phyloP scores from a whole-genome alignment of 2,888 invertebrate species.

The Orthonevra nobilis region DNA sequence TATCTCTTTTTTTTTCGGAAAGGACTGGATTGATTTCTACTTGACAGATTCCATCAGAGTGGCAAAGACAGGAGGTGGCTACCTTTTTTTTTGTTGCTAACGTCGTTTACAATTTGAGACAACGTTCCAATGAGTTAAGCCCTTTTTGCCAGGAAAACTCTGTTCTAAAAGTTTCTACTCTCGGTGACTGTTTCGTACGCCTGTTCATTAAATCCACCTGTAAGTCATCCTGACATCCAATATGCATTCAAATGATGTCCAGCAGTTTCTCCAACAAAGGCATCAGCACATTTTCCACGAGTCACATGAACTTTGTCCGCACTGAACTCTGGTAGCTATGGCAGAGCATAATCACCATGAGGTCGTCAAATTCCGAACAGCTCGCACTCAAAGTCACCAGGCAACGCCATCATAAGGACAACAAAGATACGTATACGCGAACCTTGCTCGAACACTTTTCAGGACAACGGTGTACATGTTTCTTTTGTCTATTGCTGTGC shows the following conservation, averaged over 20 bases:
- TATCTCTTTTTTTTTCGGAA: no score
- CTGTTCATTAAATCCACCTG: no score
- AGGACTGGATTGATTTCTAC: no score
- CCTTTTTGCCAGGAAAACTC: no score
- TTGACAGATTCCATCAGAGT: no score
- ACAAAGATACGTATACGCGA: neutral
- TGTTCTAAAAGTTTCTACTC: no score
- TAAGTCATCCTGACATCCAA: constrained; percentile 18
- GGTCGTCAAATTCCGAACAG: constrained; percentile 39
- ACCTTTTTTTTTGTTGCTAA: no score
- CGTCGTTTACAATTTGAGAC: no score
- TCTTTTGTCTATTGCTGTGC: constrained; percentile 43
- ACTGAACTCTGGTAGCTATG: constrained; percentile 8
- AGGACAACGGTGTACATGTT: constrained; percentile 30
- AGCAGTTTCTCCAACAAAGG: neutral
- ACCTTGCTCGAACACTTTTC: constrained; percentile 49
- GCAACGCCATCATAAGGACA: constrained; percentile 8
- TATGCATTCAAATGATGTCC: constrained; percentile 24
- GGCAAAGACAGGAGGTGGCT: no score
- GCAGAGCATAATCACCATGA: constrained; percentile 48
- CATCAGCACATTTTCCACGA: neutral
- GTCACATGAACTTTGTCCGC: constrained; percentile 26
- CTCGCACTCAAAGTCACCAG: constrained; percentile 19
- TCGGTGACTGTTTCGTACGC: no score
- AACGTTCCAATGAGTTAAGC: no score